These are phyloP conservation scores for Acrobeloides nanus DNA, from an alignment of 2,888 invertebrate species.

Conservation along the genomic window DNA sequence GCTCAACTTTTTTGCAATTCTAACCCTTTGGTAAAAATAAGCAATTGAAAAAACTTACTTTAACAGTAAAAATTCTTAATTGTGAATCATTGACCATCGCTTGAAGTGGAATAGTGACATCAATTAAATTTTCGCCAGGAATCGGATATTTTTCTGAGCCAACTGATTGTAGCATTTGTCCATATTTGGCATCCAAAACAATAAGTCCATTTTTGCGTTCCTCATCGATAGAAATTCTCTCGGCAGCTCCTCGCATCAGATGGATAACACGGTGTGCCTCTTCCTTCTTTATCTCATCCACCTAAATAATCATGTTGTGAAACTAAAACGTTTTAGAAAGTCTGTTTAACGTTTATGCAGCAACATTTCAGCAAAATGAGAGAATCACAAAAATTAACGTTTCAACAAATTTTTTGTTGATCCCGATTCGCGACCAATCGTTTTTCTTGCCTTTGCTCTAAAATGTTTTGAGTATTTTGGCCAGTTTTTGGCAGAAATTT, in stretches of 20 bases:
- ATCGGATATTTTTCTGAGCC: constrained; percentile 37
- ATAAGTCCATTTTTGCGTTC: constrained; percentile 74
- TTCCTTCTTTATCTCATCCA: constrained; percentile 42
- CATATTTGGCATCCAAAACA: constrained; percentile 69
- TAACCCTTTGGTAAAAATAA: no score
- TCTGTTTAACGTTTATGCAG: no score
- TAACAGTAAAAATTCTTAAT: constrained; percentile 57
- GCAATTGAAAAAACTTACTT: no score
- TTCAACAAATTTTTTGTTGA: no score
- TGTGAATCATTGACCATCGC: constrained; percentile 85
- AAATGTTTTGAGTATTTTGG: no score
- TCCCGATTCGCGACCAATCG: no score
- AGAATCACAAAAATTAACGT: no score
- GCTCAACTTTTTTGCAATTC: no score
- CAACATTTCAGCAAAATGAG: no score
- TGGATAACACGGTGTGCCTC: constrained; percentile 54
- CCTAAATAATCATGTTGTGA: constrained; percentile 21
- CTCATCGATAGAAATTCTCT: constrained; percentile 74
- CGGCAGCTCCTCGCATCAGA: constrained; percentile 82
- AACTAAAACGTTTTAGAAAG: no score
- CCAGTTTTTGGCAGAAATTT: no score
- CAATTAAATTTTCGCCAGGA: constrained; percentile 55
- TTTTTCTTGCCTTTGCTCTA: no score
- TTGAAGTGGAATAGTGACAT: constrained; percentile 89
- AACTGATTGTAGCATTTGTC: constrained; percentile 30